phyloP scores from a whole-genome alignment of 2,113 vertebrate genomes.

The Lonchura striata region DNA sequence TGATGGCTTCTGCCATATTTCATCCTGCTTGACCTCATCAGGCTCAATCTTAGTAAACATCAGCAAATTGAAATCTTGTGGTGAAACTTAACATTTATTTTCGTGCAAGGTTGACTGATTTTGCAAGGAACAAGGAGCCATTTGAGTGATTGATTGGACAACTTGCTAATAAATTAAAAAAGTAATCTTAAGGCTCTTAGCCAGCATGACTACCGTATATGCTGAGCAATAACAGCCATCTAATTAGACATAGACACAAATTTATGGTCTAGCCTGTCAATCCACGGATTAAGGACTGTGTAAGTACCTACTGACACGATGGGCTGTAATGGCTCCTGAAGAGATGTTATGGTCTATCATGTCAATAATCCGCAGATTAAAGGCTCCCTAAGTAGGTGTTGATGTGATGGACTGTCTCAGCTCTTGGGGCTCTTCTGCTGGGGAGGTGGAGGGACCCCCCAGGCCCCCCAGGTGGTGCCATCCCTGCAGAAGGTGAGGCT shows the following conservation, averaged over 20 bases:
- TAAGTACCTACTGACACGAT: slow-evolving; percentile 43
- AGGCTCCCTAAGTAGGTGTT: slow-evolving; percentile 7
- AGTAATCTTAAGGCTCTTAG: slow-evolving; percentile 8
- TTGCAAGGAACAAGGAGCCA: not conserved
- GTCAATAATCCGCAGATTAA: slow-evolving; percentile 64
- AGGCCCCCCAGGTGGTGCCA: not conserved
- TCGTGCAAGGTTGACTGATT: not conserved
- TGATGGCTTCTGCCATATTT: not conserved
- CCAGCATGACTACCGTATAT: not conserved
- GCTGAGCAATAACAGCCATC: slow-evolving; percentile 31
- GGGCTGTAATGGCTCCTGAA: slow-evolving; percentile 43
- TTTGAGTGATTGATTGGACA: not conserved
- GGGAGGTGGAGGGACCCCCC: not conserved
- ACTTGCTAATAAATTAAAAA: not conserved
- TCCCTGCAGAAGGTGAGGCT: not conserved
- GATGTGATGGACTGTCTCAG: not conserved
- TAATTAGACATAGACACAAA: slow-evolving; percentile 42
- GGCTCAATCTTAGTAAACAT: not conserved
- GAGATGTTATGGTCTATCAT: slow-evolving; percentile 43
- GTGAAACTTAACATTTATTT: not conserved
- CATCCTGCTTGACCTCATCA: not conserved
- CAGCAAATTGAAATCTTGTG: not conserved
- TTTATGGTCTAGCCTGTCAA: slow-evolving; percentile 56
- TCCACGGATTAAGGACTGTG: slow-evolving; percentile 1
- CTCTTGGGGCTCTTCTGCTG: not conserved